Percentiles rank a stretch among this genome's conserved stretches.
Evolutionary conservation across 92 coral and sea anemone genomes (phyloP).

Genomic region (Epizoanthus rinbou): DNA sequence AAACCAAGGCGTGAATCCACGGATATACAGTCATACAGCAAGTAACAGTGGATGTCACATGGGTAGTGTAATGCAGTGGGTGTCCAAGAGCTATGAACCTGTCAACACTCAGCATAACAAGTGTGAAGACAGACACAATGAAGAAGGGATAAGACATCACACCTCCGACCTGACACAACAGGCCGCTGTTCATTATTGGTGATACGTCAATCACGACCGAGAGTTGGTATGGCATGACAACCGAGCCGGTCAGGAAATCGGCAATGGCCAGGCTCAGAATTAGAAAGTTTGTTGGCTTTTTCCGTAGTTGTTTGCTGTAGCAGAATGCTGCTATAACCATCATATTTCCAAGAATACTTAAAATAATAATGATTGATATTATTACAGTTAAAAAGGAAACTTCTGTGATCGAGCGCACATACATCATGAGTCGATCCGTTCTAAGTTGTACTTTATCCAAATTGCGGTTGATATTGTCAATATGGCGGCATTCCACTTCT

Average conservation of each 20-base stretch:
- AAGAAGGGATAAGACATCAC: constrained; percentile 53
- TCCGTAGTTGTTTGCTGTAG: constrained; percentile 15
- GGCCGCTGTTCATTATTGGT: constrained; percentile 42
- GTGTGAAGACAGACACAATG: constrained; percentile 45
- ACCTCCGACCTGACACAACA: constrained; percentile 41
- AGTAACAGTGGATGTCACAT: constrained; percentile 28
- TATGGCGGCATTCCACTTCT: no score
- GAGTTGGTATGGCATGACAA: constrained; percentile 49
- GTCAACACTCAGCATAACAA: constrained; percentile 59
- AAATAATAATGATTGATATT: constrained; percentile 18
- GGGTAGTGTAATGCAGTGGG: constrained; percentile 43
- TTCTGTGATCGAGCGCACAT: constrained; percentile 29
- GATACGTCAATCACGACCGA: constrained; percentile 32
- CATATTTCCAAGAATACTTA: constrained; percentile 45
- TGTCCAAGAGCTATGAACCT: constrained; percentile 55
- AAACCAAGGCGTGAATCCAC: constrained; percentile 49
- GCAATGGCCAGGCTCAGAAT: constrained; percentile 49
- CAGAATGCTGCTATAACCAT: constrained; percentile 37
- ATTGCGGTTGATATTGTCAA: no score
- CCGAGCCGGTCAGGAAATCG: constrained; percentile 39
- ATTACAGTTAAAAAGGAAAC: constrained; percentile 2
- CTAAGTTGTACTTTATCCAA: no score
- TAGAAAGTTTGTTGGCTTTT: constrained; percentile 43
- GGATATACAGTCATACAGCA: constrained; percentile 48
- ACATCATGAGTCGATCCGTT: no score